Base-by-base conservation (phyloP, 2,113 vertebrate species). In the Coptodon rendalli region DNA sequence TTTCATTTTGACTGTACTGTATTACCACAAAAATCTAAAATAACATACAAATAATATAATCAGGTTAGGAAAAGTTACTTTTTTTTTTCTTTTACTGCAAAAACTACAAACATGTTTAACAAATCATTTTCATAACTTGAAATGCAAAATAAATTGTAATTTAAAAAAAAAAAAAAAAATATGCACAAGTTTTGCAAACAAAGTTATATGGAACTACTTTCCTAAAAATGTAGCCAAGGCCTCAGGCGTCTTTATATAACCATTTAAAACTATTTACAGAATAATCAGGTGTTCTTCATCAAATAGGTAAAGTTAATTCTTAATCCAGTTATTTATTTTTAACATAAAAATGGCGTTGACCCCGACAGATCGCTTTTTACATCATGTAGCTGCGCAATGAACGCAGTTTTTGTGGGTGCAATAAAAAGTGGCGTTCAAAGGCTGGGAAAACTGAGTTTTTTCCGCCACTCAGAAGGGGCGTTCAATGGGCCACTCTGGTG, bases 401-500 rank as follows among this genome's bases (percentile, higher is more conserved):
- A 29, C 0, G 13, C 56, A 29, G 56, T 29, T 16, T 59, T 59
- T 59, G 24, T 57, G 4, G 13, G 54, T 57, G 24, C n/a, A n/a
- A n/a, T n/a, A n/a, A 27, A 57, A 57, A 57, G 56, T 1, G 0
- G 57, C 27, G 0, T 61, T 61, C 14, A 61, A 10, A 61, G 5
- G 5, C 56, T 0, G 2, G 0, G 56, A 16, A 59, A 59, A 29
- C 3, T 3, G 7, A 3, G 0, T 6, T 17, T 57, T 61, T 31
- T 2, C 8, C 14, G 1, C 27, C 14, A 31, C 14, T 61, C 57
- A 61, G 8, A 31, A 31, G 57, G 57, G 27, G 7, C 1, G 56
- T 5, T 59, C 4, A 59, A 27, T 3, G 3, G 22, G 22, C 22
- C 22, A 22, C 22, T 22, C 22, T 22, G 22, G 22, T 22, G 22